These are phyloP conservation scores for Vulpes vulpes DNA, from an alignment of 2,113 vertebrate species.

Conservation along the genomic window DNA sequence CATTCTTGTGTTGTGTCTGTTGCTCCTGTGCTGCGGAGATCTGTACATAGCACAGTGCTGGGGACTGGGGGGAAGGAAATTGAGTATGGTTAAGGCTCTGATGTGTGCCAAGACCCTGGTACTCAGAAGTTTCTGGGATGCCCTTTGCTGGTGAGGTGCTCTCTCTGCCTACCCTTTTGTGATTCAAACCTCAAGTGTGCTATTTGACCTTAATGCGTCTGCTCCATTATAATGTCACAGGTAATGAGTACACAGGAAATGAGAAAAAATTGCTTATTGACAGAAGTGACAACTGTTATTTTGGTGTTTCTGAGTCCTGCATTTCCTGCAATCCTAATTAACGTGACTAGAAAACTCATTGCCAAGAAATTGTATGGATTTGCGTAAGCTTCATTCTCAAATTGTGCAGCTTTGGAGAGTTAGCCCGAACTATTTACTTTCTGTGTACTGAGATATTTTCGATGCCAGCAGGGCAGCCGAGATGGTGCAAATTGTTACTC, in stretches of 20 bases:
- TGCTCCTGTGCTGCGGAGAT: neutral
- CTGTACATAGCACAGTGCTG: neutral
- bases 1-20: neutral
- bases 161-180: neutral
- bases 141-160: neutral
- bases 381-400: slow-evolving; percentile 59
- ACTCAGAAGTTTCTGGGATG: neutral
- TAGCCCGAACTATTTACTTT: slow-evolving; percentile 45
- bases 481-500: slow-evolving; percentile 66
- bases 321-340: slow-evolving; percentile 66
- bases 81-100: neutral
- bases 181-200: slow-evolving; percentile 3
- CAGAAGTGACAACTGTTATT: slow-evolving; percentile 47
- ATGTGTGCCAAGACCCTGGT: neutral
- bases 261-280: slow-evolving; percentile 32
- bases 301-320: slow-evolving; percentile 50
- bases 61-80: neutral
- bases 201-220: slow-evolving; percentile 23
- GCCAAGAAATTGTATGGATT: slow-evolving; percentile 56
- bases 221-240: slow-evolving; percentile 23
- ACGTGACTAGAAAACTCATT: slow-evolving; percentile 36
- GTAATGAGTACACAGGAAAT: slow-evolving; percentile 46
- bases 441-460: slow-evolving; percentile 39
- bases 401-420: slow-evolving; percentile 55
- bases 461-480: slow-evolving; percentile 14